Conservation (phyloP, 1,140 invertebrate species). For the Anastrepha ludens region DNA sequence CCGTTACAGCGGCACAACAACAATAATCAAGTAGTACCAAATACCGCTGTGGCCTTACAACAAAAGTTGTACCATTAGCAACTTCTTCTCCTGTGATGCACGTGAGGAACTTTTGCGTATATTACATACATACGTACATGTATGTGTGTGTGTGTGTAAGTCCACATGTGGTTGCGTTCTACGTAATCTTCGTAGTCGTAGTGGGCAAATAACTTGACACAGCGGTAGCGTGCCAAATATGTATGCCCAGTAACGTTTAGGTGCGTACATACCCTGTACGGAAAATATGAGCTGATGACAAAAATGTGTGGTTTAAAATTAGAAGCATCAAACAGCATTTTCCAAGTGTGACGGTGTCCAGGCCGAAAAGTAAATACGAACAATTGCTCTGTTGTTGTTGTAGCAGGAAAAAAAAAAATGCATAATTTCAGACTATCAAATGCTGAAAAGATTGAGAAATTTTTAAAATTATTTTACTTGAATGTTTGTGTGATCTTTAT, state of each 20-base stretch:
- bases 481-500: no score
- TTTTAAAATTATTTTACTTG: no score
- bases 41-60: not conserved
- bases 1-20: not conserved
- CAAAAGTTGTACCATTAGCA: constrained; percentile 37
- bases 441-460: no score
- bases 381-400: no score
- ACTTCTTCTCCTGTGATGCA: not conserved
- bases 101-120: not conserved
- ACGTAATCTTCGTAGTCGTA: not conserved
- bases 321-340: no score
- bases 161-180: not conserved
- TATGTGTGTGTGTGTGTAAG: not conserved
- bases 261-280: not conserved
- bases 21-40: not conserved
- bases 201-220: not conserved
- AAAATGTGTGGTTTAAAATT: no score
- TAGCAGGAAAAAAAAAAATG: no score
- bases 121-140: not conserved
- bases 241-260: not conserved
- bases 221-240: constrained; percentile 12
- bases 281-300: not conserved
- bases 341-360: no score
- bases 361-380: no score
- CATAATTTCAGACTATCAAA: no score